These are phyloP conservation scores for Spinibarbus caldwelli DNA, from an alignment of 2,797 vertebrate genomes.

Conservation along the genomic window DNA sequence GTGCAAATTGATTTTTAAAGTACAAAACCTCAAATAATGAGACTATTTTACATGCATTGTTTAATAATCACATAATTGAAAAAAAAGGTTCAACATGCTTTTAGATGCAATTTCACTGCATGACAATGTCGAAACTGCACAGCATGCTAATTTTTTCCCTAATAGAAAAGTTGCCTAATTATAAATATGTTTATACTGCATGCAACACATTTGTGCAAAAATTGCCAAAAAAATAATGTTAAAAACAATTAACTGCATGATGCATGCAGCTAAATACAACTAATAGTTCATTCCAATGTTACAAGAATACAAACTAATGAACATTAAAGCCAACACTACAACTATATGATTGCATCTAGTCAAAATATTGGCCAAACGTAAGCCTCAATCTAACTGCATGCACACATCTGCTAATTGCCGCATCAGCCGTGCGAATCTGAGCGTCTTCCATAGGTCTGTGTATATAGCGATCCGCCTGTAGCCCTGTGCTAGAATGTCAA, in stretches of 20 bases:
- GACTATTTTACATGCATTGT: neutral
- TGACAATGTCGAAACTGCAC: neutral
- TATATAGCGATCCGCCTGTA: conserved; percentile 27
- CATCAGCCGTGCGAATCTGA: neutral
- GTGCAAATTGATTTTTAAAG: neutral
- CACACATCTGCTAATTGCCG: conserved; percentile 40
- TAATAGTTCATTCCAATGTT: neutral
- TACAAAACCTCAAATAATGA: neutral
- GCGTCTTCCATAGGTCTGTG: conserved; percentile 22
- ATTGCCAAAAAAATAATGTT: neutral
- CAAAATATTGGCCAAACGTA: conserved; percentile 20
- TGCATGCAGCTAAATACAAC: neutral
- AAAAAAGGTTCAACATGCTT: neutral
- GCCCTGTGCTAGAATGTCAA: conserved; percentile 64
- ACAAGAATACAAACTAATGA: neutral
- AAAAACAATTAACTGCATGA: neutral
- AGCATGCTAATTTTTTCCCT: neutral
- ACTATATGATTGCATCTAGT: conserved; percentile 4
- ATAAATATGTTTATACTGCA: neutral
- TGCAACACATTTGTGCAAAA: neutral
- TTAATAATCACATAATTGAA: neutral
- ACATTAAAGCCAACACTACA: neutral
- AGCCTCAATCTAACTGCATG: neutral
- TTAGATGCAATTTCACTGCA: neutral
- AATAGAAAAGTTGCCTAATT: neutral